phyloP scores from a whole-genome alignment of 1,140 invertebrate genomes.

The Colletes latitarsis region DNA sequence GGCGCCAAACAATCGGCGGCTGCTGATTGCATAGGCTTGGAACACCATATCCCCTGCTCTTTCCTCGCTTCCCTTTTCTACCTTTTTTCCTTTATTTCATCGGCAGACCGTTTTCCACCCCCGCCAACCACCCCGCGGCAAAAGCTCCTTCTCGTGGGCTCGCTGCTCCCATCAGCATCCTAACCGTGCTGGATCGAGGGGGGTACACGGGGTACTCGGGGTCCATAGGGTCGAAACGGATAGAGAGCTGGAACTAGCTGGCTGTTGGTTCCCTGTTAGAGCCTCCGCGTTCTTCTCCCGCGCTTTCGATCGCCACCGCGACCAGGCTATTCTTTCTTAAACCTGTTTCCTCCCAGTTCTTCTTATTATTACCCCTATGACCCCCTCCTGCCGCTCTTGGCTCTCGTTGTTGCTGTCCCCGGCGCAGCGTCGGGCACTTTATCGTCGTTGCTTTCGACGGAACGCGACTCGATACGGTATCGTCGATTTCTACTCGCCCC shows the following conservation, averaged over 20 bases:
- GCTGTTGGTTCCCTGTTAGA: slow-evolving; percentile 25
- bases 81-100: slow-evolving; percentile 49
- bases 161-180: background rate
- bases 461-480: slow-evolving; percentile 35
- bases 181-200: background rate
- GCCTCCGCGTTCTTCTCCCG: slow-evolving; percentile 47
- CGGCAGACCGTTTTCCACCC: slow-evolving; percentile 24
- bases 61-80: slow-evolving; percentile 14
- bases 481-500: background rate
- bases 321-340: slow-evolving; percentile 71
- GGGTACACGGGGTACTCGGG: slow-evolving; percentile 3
- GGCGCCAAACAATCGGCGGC: slow-evolving; percentile 72
- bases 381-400: slow-evolving; percentile 15
- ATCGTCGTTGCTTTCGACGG: slow-evolving; percentile 65
- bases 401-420: slow-evolving; percentile 67
- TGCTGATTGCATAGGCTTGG: slow-evolving; percentile 59
- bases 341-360: slow-evolving; percentile 76
- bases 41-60: slow-evolving; percentile 54
- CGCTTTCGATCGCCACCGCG: slow-evolving; percentile 28
- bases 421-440: slow-evolving; percentile 68
- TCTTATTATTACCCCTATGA: slow-evolving; percentile 70
- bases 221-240: background rate
- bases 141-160: slow-evolving; percentile 18
- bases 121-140: slow-evolving; percentile 4
- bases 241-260: background rate